A percentile compares a stretch with the other conserved stretches of the same genome.
Conservation (phyloP, 2,113 vertebrate species). For the Todiramphus chloris region DNA sequence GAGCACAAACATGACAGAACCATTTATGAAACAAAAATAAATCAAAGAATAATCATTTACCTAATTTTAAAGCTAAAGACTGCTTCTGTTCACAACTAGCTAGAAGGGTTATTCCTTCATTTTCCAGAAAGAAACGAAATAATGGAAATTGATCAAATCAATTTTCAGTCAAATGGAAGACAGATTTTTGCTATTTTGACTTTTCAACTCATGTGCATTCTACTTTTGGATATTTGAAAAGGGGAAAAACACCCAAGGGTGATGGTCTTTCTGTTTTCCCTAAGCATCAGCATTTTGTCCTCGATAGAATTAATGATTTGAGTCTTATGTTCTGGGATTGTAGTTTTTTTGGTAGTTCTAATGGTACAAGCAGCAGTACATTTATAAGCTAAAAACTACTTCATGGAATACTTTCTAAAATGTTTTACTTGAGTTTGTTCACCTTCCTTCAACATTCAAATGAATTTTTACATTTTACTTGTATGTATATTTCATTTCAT, state of each 20-base stretch:
- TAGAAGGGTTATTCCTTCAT: not conserved
- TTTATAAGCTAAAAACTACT: not conserved
- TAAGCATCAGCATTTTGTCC: not conserved
- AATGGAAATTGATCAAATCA: not conserved
- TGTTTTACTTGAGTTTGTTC: not conserved
- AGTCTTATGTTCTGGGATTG: not conserved
- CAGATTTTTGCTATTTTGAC: not conserved
- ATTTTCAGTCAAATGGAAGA: not conserved
- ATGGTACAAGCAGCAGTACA: not conserved
- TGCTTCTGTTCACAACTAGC: not conserved
- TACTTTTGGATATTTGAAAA: not conserved
- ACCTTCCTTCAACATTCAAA: not conserved
- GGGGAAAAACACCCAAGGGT: not conserved
- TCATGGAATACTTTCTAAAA: not conserved
- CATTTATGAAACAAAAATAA: not conserved
- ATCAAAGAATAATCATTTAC: not conserved
- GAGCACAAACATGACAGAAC: not conserved
- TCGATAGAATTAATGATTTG: not conserved
- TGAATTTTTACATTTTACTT: not conserved
- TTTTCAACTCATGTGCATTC: not conserved
- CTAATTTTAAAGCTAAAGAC: not conserved
- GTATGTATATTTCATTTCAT: not conserved
- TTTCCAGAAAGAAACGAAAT: not conserved
- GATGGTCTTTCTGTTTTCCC: not conserved
- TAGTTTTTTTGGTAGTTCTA: not conserved